A percentile compares a stretch with the other conserved stretches of the same genome.
Conservation (phyloP, 1,140 invertebrate species). For the Vanessa tameamea region DNA sequence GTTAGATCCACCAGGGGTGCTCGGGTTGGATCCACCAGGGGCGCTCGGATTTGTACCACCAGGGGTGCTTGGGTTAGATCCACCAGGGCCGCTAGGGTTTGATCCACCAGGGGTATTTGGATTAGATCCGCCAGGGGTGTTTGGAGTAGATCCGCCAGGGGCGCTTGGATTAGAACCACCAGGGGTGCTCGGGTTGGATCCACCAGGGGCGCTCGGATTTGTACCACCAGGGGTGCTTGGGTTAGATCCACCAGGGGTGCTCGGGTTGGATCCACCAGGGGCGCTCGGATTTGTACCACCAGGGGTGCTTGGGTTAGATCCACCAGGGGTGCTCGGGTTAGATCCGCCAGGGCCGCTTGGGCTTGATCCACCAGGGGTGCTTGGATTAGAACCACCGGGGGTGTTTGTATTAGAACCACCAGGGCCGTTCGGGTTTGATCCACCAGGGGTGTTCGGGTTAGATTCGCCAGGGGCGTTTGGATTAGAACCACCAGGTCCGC, state of each 20-base stretch:
- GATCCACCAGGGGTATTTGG: too few species aligned
- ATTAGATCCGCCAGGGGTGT: too few species aligned
- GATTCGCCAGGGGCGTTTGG: neutral
- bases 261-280: neutral
- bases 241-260: neutral
- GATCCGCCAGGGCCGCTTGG: neutral
- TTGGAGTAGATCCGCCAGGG: neutral
- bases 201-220: neutral
- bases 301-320: neutral
- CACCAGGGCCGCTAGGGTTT: too few species aligned
- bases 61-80: too few species aligned
- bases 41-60: too few species aligned
- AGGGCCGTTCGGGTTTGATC: neutral
- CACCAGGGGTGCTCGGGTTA: neutral
- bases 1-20: too few species aligned
- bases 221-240: conserved; percentile 21
- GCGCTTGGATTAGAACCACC: neutral
- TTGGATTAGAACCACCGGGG: neutral
- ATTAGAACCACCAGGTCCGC: neutral
- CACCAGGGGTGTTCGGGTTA: neutral
- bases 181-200: neutral
- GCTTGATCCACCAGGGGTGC: neutral
- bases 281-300: neutral
- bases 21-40: too few species aligned
- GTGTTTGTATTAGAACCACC: neutral